These are phyloP conservation scores for Pteronura brasiliensis DNA, from an alignment of 2,113 vertebrate genomes.

Conservation along the genomic window DNA sequence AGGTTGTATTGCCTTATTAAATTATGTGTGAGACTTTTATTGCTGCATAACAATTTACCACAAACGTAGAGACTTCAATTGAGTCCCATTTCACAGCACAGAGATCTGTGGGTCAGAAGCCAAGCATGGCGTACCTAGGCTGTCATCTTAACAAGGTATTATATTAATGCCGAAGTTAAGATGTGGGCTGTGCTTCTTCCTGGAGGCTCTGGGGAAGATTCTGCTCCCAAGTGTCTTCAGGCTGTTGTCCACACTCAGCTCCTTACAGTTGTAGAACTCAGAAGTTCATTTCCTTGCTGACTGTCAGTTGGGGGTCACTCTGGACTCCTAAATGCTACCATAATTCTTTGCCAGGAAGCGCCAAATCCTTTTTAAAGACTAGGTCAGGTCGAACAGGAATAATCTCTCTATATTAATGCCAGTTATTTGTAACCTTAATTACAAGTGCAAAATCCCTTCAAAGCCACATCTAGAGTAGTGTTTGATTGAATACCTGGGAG, in stretches of 20 bases:
- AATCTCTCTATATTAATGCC: background rate
- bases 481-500: background rate
- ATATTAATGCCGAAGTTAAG: background rate
- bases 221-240: background rate
- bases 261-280: background rate
- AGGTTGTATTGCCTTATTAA: background rate
- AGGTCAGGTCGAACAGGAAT: background rate
- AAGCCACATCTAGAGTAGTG: background rate
- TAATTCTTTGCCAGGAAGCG: background rate
- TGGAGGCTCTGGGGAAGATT: background rate
- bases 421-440: background rate
- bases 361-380: background rate
- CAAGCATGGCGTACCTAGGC: accelerated
- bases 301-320: background rate
- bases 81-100: background rate
- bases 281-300: background rate
- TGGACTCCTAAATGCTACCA: background rate
- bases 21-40: background rate
- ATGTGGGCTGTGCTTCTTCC: background rate
- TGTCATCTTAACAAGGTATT: background rate
- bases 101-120: background rate
- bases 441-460: background rate
- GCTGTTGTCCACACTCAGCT: background rate
- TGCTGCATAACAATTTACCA: background rate
- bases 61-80: background rate